These are phyloP conservation scores for Mesocentrotus franciscanus DNA, from an alignment of 53 echinoderm and acorn worm species.

Conservation along the genomic window DNA sequence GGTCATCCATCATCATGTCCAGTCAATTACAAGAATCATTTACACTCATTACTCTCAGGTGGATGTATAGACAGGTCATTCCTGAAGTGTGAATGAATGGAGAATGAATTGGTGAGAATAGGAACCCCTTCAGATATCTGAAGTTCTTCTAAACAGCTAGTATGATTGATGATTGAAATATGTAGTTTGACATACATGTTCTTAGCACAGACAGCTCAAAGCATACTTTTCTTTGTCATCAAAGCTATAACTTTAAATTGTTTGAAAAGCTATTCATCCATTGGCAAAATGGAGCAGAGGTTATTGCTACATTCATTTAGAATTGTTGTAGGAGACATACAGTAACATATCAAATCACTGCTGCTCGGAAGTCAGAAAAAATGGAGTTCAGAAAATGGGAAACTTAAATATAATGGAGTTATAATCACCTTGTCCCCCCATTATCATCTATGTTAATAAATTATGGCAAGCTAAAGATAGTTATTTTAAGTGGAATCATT, in stretches of 20 bases:
- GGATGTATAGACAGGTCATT: slow-evolving; percentile 26
- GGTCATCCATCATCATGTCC: slow-evolving; percentile 52
- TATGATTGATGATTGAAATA: slow-evolving; percentile 6
- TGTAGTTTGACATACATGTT: slow-evolving; percentile 12
- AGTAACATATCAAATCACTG: not conserved
- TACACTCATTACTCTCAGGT: slow-evolving; percentile 50
- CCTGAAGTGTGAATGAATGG: slow-evolving; percentile 5
- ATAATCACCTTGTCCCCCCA: not conserved
- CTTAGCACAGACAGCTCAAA: not conserved
- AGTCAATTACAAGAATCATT: slow-evolving; percentile 35
- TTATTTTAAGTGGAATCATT: not conserved
- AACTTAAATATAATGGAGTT: no score
- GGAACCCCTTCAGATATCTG: not conserved
- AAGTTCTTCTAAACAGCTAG: not conserved
- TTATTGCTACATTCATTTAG: not conserved
- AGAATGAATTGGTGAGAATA: slow-evolving; percentile 1
- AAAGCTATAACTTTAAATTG: not conserved
- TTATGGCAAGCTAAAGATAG: not conserved
- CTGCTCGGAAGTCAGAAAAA: not conserved
- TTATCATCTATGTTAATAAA: not conserved
- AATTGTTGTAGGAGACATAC: not conserved
- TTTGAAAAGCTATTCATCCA: not conserved
- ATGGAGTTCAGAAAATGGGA: not conserved
- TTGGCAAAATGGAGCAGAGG: not conserved
- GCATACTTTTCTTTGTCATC: not conserved